Evolutionary conservation across 2,113 vertebrate species (phyloP).

Genomic region (Salvelinus fontinalis): DNA sequence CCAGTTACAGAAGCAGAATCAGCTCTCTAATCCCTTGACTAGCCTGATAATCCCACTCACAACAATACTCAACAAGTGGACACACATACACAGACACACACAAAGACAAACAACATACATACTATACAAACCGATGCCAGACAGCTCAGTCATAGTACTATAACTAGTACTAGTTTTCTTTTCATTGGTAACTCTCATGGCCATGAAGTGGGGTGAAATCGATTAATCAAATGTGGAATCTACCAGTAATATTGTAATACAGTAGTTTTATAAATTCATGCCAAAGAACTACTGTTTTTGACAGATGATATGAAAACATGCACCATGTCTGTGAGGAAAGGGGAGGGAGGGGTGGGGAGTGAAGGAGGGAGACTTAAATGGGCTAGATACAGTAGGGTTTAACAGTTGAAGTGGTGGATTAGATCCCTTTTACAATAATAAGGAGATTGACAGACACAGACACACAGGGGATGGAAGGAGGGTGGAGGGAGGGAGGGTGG

Average conservation of each 20-base stretch:
- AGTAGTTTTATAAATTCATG: no score
- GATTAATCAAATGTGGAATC: no score
- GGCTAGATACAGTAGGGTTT: slow-evolving; percentile 34
- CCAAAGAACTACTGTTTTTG: no score
- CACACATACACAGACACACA: slow-evolving; percentile 24
- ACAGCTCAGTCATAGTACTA: no score
- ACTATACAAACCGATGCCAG: background rate
- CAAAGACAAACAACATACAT: background rate
- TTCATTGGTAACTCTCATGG: no score
- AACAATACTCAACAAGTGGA: slow-evolving; percentile 53
- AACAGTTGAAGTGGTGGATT: slow-evolving; percentile 60
- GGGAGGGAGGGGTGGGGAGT: background rate
- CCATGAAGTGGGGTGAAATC: no score
- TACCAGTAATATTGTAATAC: no score
- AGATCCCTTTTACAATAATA: slow-evolving; percentile 53
- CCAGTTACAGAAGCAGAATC: slow-evolving; percentile 72
- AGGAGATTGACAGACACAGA: slow-evolving; percentile 41
- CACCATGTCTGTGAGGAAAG: background rate
- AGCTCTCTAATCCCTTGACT: slow-evolving; percentile 71
- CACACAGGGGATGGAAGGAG: background rate
- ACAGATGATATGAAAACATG: no score
- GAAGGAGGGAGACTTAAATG: slow-evolving; percentile 12
- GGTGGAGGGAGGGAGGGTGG: no score
- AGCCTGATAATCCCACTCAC: slow-evolving; percentile 71
- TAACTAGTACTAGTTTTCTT: no score